These are phyloP conservation scores for Callipepla californica DNA, from an alignment of 2,113 vertebrate species.

Conservation along the genomic window DNA sequence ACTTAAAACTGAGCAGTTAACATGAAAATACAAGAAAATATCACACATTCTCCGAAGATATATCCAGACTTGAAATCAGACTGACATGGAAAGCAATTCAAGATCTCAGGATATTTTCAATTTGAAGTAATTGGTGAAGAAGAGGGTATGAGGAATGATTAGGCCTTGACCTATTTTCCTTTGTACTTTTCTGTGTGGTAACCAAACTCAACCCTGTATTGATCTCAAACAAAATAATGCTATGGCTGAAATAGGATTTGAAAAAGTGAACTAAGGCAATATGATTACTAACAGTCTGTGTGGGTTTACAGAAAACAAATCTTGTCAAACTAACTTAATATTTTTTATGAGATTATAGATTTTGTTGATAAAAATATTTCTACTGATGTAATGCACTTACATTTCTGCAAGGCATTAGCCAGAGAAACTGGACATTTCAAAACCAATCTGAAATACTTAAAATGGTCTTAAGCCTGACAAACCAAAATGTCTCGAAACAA, in stretches of 20 bases:
- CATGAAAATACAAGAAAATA: slow-evolving; percentile 8
- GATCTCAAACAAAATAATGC: not conserved
- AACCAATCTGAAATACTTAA: not conserved
- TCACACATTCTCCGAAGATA: not conserved
- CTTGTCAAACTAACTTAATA: slow-evolving; percentile 23
- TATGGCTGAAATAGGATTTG: slow-evolving; percentile 16
- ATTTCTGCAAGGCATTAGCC: slow-evolving; percentile 18
- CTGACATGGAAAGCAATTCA: not conserved
- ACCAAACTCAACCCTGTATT: slow-evolving; percentile 7
- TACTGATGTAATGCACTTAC: not conserved
- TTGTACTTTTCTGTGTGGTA: slow-evolving; percentile 19
- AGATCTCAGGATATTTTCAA: not conserved
- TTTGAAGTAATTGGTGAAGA: not conserved
- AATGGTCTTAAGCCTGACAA: not conserved
- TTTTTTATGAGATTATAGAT: slow-evolving; percentile 60
- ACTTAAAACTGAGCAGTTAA: not conserved
- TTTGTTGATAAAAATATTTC: slow-evolving; percentile 46
- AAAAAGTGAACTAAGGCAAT: slow-evolving; percentile 34
- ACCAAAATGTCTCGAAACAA: not conserved
- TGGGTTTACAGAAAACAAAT: slow-evolving; percentile 37
- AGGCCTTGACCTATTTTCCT: slow-evolving; percentile 13
- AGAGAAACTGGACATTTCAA: not conserved
- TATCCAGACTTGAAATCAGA: not conserved
- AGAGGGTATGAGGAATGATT: not conserved
- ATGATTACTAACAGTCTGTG: slow-evolving; percentile 6